Percentiles rank a stretch among this genome's conserved stretches.
These are phyloP conservation scores for Drosophila pegasa DNA, from an alignment of 2,888 invertebrate genomes.

Conservation along the genomic window DNA sequence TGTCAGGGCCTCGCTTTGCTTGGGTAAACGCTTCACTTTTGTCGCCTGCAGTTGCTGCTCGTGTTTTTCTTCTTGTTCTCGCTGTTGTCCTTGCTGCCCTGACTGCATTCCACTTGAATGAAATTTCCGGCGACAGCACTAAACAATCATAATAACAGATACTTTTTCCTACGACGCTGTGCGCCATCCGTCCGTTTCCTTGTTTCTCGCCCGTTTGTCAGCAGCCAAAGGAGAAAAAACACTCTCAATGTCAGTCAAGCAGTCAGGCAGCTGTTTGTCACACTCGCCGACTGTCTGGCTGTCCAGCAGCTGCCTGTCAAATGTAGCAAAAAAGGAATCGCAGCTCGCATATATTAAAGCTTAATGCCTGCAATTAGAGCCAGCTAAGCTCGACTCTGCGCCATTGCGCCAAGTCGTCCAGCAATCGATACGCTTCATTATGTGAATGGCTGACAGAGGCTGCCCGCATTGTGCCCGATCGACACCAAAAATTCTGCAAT, in stretches of 20 bases:
- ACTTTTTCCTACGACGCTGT: constrained; percentile 57
- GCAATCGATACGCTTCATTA: constrained; percentile 44
- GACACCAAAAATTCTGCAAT: constrained; percentile 34
- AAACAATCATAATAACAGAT: constrained; percentile 81
- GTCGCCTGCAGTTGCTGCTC: constrained; percentile 54
- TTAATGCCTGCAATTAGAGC: constrained; percentile 41
- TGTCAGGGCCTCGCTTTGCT: constrained; percentile 32
- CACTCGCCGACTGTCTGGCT: constrained; percentile 17
- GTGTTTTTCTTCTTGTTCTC: not conserved
- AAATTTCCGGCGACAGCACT: constrained; percentile 80
- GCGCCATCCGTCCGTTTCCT: constrained; percentile 34
- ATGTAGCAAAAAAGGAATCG: constrained; percentile 2
- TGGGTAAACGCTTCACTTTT: constrained; percentile 55
- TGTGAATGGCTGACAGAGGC: constrained; percentile 23
- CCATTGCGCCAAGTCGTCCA: not conserved
- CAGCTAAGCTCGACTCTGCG: constrained; percentile 4
- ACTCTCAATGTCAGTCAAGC: constrained; percentile 56
- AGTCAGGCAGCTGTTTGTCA: constrained; percentile 50
- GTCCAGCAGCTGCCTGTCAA: constrained; percentile 13
- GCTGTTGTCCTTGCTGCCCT: constrained; percentile 10
- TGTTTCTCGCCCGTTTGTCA: constrained; percentile 24
- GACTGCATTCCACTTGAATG: constrained; percentile 68
- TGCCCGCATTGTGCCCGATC: not conserved
- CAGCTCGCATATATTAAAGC: constrained; percentile 34
- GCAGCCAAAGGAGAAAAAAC: constrained; percentile 16